phyloP scores from a whole-genome alignment of 2,888 invertebrate species.

The Heteropelma amictum region DNA sequence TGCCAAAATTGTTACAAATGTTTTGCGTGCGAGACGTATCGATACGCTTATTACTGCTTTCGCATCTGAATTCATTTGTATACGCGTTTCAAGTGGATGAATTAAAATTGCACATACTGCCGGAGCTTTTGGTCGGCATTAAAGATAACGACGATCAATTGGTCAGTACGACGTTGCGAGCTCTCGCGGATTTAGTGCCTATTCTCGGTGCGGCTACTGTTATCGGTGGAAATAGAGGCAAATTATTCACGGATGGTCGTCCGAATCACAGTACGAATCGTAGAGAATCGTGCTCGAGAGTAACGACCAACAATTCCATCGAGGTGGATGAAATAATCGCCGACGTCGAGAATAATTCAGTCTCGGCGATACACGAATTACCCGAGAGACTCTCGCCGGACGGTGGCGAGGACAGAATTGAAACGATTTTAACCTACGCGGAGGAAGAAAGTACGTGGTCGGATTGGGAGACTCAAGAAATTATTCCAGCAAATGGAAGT shows the following conservation, averaged over 20 bases:
- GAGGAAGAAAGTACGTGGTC: conserved; percentile 89
- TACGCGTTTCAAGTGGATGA: conserved; percentile 87
- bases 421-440: conserved; percentile 68
- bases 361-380: conserved; percentile 76
- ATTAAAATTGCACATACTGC: conserved; percentile 87
- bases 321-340: conserved; percentile 25
- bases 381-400: conserved; percentile 90
- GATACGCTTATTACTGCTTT: conserved; percentile 87
- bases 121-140: conserved; percentile 93
- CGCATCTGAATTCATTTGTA: conserved; percentile 88
- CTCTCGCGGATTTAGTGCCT: conserved; percentile 90
- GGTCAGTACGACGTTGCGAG: conserved; percentile 89
- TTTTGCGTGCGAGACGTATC: conserved; percentile 92
- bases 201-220: conserved; percentile 91
- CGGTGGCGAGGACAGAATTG: conserved; percentile 86
- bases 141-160: conserved; percentile 91
- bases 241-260: conserved; percentile 91
- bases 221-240: conserved; percentile 87
- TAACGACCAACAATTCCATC: conserved; percentile 3
- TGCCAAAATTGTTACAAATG: conserved; percentile 88
- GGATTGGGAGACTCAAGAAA: conserved; percentile 86
- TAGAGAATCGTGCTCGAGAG: conserved; percentile 61
- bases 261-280: conserved; percentile 80
- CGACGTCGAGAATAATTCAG: conserved; percentile 21
- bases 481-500: conserved; percentile 51